A percentile compares a stretch with the other conserved stretches of the same genome.
These are phyloP conservation scores for Xyrauchen texanus DNA, from an alignment of 2,113 vertebrate species.

Conservation along the genomic window DNA sequence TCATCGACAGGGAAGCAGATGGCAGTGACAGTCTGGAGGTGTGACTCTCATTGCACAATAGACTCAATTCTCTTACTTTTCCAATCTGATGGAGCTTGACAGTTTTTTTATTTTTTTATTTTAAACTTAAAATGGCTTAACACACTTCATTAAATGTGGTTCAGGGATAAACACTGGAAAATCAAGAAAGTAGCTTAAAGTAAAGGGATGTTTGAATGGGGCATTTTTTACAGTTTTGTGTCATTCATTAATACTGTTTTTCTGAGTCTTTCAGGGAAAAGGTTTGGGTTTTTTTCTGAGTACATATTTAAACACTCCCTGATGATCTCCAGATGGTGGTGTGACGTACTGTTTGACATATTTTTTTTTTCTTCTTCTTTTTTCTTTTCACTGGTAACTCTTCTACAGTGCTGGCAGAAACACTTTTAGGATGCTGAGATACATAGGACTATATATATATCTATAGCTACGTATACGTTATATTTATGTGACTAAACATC, in stretches of 20 bases:
- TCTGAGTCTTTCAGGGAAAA: no score
- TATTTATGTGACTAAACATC: no score
- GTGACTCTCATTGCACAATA: slow-evolving; percentile 55
- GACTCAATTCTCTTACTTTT: background rate
- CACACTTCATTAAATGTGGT: background rate
- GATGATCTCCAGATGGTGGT: slow-evolving; percentile 46
- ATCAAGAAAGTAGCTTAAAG: background rate
- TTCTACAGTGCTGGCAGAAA: slow-evolving; percentile 44
- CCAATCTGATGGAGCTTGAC: no score
- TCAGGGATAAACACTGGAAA: background rate
- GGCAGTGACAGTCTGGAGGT: slow-evolving; percentile 98
- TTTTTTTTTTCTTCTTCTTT: background rate
- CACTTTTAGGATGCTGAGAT: slow-evolving; percentile 8
- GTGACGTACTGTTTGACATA: slow-evolving; percentile 20
- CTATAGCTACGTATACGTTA: no score
- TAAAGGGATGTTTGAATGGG: no score
- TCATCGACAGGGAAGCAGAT: slow-evolving; percentile 97
- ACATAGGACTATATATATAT: background rate
- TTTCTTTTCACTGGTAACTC: background rate
- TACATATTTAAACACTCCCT: slow-evolving; percentile 11
- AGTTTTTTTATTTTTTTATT: no score
- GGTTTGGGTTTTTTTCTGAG: background rate
- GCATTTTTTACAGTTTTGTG: no score
- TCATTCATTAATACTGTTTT: no score
- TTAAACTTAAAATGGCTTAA: no score